phyloP scores from a whole-genome alignment of 1,140 invertebrate genomes.

The Asobara japonica region DNA sequence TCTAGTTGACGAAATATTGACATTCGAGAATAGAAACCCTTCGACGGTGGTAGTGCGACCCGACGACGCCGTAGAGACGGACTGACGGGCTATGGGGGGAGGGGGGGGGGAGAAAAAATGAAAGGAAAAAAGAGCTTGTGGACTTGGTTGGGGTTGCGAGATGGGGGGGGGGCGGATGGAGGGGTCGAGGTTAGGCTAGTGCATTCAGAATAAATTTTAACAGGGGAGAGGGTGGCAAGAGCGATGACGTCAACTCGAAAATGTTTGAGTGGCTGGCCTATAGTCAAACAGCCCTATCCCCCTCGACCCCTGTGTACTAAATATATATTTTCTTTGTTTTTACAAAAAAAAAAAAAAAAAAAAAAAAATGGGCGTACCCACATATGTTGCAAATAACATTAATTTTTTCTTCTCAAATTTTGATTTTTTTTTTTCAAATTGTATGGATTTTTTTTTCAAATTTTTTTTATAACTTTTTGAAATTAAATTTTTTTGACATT shows the following conservation, averaged over 20 bases:
- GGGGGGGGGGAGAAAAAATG: slow-evolving; percentile 25
- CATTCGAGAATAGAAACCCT: slow-evolving; percentile 62
- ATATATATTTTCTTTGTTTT: not conserved
- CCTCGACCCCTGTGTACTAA: not conserved
- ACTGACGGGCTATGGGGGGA: slow-evolving; percentile 23
- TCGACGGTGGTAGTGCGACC: slow-evolving; percentile 35
- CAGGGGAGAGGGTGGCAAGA: slow-evolving; percentile 48
- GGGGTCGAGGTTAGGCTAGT: slow-evolving; percentile 42
- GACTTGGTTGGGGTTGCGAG: not conserved
- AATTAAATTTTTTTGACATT: too few relatives aligned
- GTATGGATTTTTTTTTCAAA: too few relatives aligned
- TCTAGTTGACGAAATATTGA: slow-evolving; percentile 64
- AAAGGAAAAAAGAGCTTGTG: slow-evolving; percentile 10
- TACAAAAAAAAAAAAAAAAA: too few relatives aligned
- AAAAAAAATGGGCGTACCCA: too few relatives aligned
- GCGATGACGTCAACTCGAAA: slow-evolving; percentile 54
- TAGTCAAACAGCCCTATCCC: slow-evolving; percentile 18
- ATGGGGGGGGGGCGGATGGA: slow-evolving; percentile 4
- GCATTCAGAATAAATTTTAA: slow-evolving; percentile 42
- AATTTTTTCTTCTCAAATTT: too few relatives aligned
- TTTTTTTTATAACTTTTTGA: too few relatives aligned
- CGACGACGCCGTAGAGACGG: slow-evolving; percentile 34
- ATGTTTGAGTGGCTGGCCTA: slow-evolving; percentile 15
- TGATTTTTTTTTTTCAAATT: too few relatives aligned
- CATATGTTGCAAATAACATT: too few relatives aligned